Conservation (phyloP, 2,797 vertebrate genomes). For the Muscicapa comitata region DNA sequence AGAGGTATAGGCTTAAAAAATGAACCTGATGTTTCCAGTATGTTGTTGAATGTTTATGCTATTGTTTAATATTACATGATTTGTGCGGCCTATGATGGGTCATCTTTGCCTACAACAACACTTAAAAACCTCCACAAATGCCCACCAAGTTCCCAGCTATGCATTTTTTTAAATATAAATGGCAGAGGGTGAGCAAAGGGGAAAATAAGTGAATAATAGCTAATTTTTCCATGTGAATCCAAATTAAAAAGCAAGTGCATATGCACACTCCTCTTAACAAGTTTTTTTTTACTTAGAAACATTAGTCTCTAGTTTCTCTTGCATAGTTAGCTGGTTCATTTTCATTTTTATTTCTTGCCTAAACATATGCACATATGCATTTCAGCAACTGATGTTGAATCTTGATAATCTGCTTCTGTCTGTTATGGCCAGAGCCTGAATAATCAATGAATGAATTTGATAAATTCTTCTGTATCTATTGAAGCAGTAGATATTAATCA, state of each 20-base stretch:
- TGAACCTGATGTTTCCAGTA: not conserved
- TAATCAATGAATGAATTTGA: not conserved
- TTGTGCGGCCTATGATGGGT: not conserved
- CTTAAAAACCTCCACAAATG: not conserved
- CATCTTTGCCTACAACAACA: not conserved
- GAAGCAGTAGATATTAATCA: not conserved
- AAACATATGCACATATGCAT: not conserved
- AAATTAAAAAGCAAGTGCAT: not conserved
- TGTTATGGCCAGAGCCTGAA: not conserved
- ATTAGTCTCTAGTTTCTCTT: not conserved
- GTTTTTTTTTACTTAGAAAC: not conserved
- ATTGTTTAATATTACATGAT: not conserved
- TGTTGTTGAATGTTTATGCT: not conserved
- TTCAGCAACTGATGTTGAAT: not conserved
- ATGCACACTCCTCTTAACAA: not conserved
- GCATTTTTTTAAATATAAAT: not conserved
- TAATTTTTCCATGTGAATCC: not conserved
- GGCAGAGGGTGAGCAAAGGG: fast-evolving
- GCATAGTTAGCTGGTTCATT: not conserved
- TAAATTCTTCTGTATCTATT: not conserved
- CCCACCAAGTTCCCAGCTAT: not conserved
- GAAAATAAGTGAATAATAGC: not conserved
- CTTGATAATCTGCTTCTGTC: not conserved
- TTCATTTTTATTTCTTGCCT: not conserved
- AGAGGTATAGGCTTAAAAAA: not conserved